Base-by-base conservation (phyloP, 1,140 invertebrate species). In the Pseudomyrmex gracilis region DNA sequence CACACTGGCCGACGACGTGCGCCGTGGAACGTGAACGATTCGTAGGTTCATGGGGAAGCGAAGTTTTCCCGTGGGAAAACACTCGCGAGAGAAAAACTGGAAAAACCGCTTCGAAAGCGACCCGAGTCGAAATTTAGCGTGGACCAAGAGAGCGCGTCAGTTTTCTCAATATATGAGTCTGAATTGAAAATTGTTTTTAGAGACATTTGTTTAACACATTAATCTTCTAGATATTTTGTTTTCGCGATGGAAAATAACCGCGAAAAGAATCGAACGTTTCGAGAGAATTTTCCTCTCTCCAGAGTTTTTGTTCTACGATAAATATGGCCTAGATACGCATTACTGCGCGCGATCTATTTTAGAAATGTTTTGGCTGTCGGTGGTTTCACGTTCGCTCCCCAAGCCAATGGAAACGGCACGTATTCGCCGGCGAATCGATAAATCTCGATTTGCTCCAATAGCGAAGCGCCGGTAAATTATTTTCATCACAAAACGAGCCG, bases 11-110 rank as follows among this genome's bases (percentile, higher is more conserved):
- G 82, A 66, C 66, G 53, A 49, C 17, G 63, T 24, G 66, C 34
- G 34, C 77, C 89, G 83, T 82, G 84, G 87, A 83, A 86, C 71
- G 64, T 73, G 67, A 66, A 22, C 74, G 73, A 86, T 85, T 80
- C 71, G 63, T 74, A 22, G 34, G 70, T 24, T 47, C 76, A 17
- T 5, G 47, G 34, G 5, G 49, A 55, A 67, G 51, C 55, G 17
- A 24, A 60, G 76, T 76, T 82, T 82, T 24, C 58, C 73, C 88
- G 87, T 89, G 88, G 86, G 86, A 90, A 90, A 90, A 78, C 74
- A 60, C 77, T 83, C 73, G 53, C 15, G 20, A 43, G 24, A 47
- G 58, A 70, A 47, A 58, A 70, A 22, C 58, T 74, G 57, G 34
- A 20, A 73, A 64, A 74, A 51, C 15, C 45, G 4, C 13, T 2